Percentiles rank a stretch among this genome's conserved stretches.
phyloP scores from a whole-genome alignment of 2,113 vertebrate species.

The Peromyscus polionotus region DNA sequence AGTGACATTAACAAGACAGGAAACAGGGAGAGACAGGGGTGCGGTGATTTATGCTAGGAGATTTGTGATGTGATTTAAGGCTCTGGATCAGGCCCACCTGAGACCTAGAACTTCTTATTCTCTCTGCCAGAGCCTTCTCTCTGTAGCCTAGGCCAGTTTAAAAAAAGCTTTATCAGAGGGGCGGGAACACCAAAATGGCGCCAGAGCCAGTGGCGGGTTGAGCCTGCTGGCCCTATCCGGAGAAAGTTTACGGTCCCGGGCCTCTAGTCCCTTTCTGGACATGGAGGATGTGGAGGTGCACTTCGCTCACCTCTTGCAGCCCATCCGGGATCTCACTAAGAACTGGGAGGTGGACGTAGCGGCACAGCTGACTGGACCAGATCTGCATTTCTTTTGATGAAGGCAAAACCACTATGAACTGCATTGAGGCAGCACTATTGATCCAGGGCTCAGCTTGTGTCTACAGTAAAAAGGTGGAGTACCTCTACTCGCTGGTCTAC shows the following conservation, averaged over 20 bases:
- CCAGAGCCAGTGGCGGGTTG: slow-evolving; percentile 54
- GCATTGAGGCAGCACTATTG: slow-evolving; percentile 94
- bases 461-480: slow-evolving; percentile 98
- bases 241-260: not conserved
- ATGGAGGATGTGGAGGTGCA: slow-evolving; percentile 93
- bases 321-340: slow-evolving; percentile 95
- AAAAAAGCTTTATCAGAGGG: not conserved
- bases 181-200: slow-evolving; percentile 84
- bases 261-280: not conserved
- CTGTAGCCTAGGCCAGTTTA: not conserved
- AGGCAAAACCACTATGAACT: slow-evolving; percentile 95
- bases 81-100: not conserved
- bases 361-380: slow-evolving; percentile 93
- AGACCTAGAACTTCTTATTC: not conserved
- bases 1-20: not conserved
- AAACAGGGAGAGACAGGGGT: not conserved
- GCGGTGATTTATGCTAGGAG: accelerated
- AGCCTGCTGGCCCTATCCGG: not conserved
- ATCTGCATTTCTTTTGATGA: slow-evolving; percentile 96
- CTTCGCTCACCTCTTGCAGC: slow-evolving; percentile 94
- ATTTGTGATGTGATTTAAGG: not conserved
- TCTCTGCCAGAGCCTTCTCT: not conserved
- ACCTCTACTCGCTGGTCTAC: slow-evolving; percentile 95
- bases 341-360: slow-evolving; percentile 99
- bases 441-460: slow-evolving; percentile 96